A percentile compares a stretch with the other conserved stretches of the same genome.
phyloP scores from a whole-genome alignment of 64 coral and sea anemone species.

The Stylophora pistillata region DNA sequence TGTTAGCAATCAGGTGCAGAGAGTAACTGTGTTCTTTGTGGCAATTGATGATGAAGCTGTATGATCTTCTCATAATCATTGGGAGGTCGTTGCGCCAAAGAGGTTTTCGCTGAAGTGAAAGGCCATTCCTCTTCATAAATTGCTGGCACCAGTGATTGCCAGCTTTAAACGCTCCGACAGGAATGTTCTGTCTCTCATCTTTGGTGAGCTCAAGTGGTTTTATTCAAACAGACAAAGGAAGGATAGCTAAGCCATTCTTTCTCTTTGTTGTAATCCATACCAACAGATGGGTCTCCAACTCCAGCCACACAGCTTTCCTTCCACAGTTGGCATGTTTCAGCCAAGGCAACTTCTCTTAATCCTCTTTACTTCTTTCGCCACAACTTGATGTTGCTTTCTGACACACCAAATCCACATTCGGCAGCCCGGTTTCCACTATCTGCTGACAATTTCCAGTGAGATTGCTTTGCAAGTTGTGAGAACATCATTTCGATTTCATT shows the following conservation, averaged over 20 bases:
- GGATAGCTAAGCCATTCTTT: conserved; percentile 47
- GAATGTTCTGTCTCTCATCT: conserved; percentile 34
- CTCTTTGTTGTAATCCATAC: conserved; percentile 38
- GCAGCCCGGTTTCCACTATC: conserved; percentile 36
- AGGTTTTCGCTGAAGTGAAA: conserved; percentile 48
- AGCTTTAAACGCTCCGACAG: neutral
- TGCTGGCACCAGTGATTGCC: too few species aligned
- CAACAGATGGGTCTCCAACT: neutral
- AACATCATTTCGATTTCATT: too few species aligned
- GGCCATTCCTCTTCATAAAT: conserved; percentile 12
- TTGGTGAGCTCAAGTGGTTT: conserved; percentile 29
- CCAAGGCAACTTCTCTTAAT: conserved; percentile 21
- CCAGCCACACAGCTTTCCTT: conserved; percentile 29
- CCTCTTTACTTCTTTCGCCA: conserved; percentile 30
- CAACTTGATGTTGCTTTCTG: conserved; percentile 11
- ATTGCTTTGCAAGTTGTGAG: too few species aligned
- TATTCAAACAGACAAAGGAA: neutral
- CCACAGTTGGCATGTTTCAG: conserved; percentile 16
- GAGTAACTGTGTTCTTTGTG: conserved; percentile 28
- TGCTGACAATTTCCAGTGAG: too few species aligned
- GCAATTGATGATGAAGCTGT: conserved; percentile 35
- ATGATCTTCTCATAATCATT: conserved; percentile 55
- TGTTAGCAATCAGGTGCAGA: too few species aligned
- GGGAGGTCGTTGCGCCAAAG: conserved; percentile 37
- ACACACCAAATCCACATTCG: conserved; percentile 13